Base-by-base conservation (phyloP, 2,797 vertebrate species). In the Phyllotis vaccarum region DNA sequence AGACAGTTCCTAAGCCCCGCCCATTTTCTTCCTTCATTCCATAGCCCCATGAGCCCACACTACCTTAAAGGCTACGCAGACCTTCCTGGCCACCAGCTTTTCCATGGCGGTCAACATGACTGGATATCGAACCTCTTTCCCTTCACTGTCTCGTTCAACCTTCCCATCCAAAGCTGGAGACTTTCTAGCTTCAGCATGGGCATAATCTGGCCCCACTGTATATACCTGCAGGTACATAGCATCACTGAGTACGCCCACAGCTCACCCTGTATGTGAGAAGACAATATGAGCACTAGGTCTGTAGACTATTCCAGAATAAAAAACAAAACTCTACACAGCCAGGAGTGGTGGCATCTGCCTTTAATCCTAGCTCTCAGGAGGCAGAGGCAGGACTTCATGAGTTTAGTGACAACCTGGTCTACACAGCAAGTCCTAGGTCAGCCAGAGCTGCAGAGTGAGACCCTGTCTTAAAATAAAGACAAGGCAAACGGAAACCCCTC, bases 61-160 rank as follows among this genome's bases (percentile, higher is more conserved):
- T 82, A 99, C 99, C 99, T 99, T 99, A 98, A 99, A 99, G 11
- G 99, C 99, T 14, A 99, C 98, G 89, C 99, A 99, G 96, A 99
- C 99, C 98, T 99, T 99, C 49, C 99, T 99, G 80, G 99, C 99
- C 90, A 99, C 99, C 5, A 99, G 99, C 80, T 99, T 99, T 98
- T 99, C 99, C 99, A 99, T 99, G 97, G 99, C 99, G 0, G 99
- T 99, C 40, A 99, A 99, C 99, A 99, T 99, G 96, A 99, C 99
- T 0, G 99, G 99, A 97, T 99, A 99, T 12, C 99, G 99, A 86
- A 99, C 99, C 97, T 99, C 99, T 86, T 99, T 99, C 56, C 99
- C 99, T 94, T 99, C 99, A 3, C 99, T 99, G 98, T 99, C 99
- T 72, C 99, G 98, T 94, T 99, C 99, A 56, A 99, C 99, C 96